These are phyloP conservation scores for Epinotia ramella DNA, from an alignment of 2,888 invertebrate species.

Conservation along the genomic window DNA sequence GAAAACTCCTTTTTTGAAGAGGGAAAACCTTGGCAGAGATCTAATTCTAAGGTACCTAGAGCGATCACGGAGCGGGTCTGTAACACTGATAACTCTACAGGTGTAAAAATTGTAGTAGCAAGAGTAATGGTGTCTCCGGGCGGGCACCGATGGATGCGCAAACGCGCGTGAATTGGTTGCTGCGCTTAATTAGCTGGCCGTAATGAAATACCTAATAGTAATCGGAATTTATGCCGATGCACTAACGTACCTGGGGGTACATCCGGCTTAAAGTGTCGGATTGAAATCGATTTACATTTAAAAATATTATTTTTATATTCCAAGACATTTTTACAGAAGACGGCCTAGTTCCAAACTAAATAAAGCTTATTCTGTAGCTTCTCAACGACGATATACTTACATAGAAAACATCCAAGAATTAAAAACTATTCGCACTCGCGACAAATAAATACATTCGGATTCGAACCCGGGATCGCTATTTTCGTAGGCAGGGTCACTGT, in stretches of 20 bases:
- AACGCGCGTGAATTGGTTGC: conserved; percentile 72
- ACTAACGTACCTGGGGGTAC: conserved; percentile 53
- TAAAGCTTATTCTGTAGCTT: no score
- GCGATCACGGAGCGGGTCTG: neutral
- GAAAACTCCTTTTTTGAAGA: neutral
- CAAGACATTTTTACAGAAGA: no score
- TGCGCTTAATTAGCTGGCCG: conserved; percentile 74
- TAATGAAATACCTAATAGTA: conserved; percentile 73
- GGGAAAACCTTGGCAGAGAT: neutral
- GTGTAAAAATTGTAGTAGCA: conserved; percentile 61
- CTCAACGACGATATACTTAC: no score
- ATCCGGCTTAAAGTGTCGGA: neutral
- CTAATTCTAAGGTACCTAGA: neutral
- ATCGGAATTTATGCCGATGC: conserved; percentile 71
- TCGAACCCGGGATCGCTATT: no score
- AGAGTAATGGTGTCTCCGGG: conserved; percentile 79
- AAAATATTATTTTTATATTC: no score
- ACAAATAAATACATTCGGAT: no score
- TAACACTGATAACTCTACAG: conserved; percentile 46
- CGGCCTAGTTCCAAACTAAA: no score
- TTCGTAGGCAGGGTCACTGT: no score
- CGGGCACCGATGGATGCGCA: conserved; percentile 72
- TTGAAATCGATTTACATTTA: neutral
- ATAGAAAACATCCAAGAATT: no score
- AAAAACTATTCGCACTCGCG: no score